Evolutionary conservation across 1,140 invertebrate genomes (phyloP).

Genomic region (Microplitis demolitor): DNA sequence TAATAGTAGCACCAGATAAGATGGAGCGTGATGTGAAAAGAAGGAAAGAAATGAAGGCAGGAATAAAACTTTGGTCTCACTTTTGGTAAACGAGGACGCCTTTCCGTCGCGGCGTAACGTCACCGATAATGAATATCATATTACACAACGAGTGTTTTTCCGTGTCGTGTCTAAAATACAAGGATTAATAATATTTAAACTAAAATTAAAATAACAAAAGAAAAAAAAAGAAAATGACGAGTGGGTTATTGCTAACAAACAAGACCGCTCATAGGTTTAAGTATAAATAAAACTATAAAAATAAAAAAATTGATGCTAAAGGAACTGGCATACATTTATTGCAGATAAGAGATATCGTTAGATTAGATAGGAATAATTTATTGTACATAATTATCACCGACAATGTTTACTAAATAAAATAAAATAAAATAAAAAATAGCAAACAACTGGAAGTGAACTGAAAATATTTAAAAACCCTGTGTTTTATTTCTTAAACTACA

Average conservation of each 20-base stretch:
- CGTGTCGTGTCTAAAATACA: slow-evolving; percentile 9
- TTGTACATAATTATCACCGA: slow-evolving; percentile 48
- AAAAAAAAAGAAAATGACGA: not conserved
- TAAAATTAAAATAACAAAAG: not conserved
- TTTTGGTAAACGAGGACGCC: not conserved
- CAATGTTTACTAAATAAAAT: slow-evolving; percentile 53
- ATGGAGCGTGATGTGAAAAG: not conserved
- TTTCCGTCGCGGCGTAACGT: slow-evolving; percentile 10
- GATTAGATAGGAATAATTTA: slow-evolving; percentile 52
- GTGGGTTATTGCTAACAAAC: not conserved
- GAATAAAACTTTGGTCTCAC: not conserved
- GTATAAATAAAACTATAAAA: not conserved
- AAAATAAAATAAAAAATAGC: slow-evolving; percentile 16
- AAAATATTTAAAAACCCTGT: not conserved
- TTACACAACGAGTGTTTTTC: slow-evolving; percentile 27
- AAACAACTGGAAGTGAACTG: slow-evolving; percentile 1
- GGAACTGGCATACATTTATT: slow-evolving; percentile 25
- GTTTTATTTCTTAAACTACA: no score
- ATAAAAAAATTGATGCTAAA: not conserved
- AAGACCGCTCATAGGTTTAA: not conserved
- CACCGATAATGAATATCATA: slow-evolving; percentile 25
- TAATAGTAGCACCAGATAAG: not conserved
- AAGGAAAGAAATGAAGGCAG: not conserved
- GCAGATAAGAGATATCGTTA: slow-evolving; percentile 46
- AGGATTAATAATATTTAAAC: slow-evolving; percentile 8